Base-by-base conservation (phyloP, 2,797 vertebrate genomes). In the Novumbra hubbsi region DNA sequence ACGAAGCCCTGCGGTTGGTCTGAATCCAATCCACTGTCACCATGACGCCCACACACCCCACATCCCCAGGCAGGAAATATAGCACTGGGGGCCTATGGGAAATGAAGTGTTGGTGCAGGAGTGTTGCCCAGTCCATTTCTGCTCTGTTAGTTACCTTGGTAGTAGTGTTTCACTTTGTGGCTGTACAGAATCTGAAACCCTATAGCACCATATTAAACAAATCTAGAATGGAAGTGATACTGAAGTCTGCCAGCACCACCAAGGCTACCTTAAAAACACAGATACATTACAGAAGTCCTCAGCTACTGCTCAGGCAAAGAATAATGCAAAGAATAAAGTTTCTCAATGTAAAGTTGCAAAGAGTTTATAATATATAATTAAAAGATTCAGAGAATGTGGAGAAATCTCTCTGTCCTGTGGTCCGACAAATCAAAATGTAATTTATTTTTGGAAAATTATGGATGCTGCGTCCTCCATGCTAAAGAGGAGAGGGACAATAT, bases 1-100 rank as follows among this genome's bases (percentile, higher is more conserved):
- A 65, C 24, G 55, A 45, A n/a, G 62, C 65, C 49, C 19, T 63
- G 60, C 72, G 49, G 70, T 78, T 52, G 68, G 80, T 83, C 86
- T 80, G 88, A 90, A 90, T 90, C 85, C 85, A 90, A 90, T 91
- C 88, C 83, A 68, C 80, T 45, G 88, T 89, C 81, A n/a, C 87
- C 87, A 88, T 86, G 87, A 86, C 70, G 78, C 81, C 81, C 81
- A 9, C 71, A 79, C 71, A 45, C 48, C 48, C 45, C 45, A 41
- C 41, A 50, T 24, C 48, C 21, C 16, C 41, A 28, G 41, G 27
- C 45, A 69, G 49, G 24, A 52, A 62, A 8, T 48, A 21, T 34
- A 62, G 27, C 27, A 49, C 24, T 21, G 67, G 55, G 21, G 19
- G 24, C 72, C 15, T 41, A 0, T 70, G 67, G 27, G 73, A 70